Evolutionary conservation across 2,888 invertebrate genomes (phyloP).

Genomic region (Drosophila meridiana): DNA sequence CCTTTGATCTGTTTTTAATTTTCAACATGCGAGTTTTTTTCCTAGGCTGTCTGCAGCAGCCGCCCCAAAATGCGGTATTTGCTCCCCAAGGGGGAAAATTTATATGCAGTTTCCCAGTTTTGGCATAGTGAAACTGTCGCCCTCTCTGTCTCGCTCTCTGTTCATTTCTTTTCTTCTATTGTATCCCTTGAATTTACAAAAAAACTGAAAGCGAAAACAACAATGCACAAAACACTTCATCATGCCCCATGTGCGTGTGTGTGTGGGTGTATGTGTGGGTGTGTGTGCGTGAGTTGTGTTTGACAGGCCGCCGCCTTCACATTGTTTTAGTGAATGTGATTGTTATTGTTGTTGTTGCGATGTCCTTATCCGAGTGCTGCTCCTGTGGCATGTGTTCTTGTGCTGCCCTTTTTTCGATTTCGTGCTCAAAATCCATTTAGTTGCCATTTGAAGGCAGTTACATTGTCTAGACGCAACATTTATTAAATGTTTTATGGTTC

Average conservation of each 20-base stretch:
- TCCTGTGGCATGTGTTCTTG: constrained; percentile 50
- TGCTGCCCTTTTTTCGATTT: constrained; percentile 61
- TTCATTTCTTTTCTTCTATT: constrained; percentile 40
- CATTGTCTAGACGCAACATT: constrained; percentile 80
- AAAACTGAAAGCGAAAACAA: constrained; percentile 37
- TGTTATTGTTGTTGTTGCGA: constrained; percentile 30
- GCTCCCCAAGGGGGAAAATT: constrained; percentile 13
- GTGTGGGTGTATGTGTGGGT: constrained; percentile 52
- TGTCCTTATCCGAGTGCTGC: constrained; percentile 67
- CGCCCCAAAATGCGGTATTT: constrained; percentile 14
- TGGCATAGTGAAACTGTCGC: constrained; percentile 50
- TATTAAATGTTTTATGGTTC: constrained; percentile 80
- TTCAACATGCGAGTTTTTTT: constrained; percentile 50
- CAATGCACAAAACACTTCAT: constrained; percentile 74
- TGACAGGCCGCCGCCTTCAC: constrained; percentile 70
- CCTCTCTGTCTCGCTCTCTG: constrained; percentile 8
- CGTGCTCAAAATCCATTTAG: constrained; percentile 80
- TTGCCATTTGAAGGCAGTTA: constrained; percentile 81
- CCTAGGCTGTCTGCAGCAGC: constrained; percentile 29
- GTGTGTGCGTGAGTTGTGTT: constrained; percentile 48
- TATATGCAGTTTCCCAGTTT: constrained; percentile 48
- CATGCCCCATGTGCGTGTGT: constrained; percentile 44
- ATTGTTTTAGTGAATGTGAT: constrained; percentile 45
- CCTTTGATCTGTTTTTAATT: constrained; percentile 82
- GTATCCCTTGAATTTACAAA: constrained; percentile 49